phyloP scores from a whole-genome alignment of 2,797 vertebrate genomes.

The Rallus crepitans region DNA sequence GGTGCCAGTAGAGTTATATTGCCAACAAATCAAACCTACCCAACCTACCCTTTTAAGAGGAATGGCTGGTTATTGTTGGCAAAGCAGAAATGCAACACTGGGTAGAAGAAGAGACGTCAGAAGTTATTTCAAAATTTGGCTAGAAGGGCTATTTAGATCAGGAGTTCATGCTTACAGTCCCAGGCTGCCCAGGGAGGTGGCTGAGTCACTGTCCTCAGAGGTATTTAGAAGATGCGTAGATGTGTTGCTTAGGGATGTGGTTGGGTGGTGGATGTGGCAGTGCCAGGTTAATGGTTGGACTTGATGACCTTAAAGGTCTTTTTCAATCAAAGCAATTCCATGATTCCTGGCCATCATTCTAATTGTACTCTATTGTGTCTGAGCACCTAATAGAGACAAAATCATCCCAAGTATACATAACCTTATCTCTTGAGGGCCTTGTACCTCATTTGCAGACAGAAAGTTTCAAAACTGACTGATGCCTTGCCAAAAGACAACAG shows the following conservation, averaged over 20 bases:
- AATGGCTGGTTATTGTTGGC: neutral
- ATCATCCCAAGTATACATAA: neutral
- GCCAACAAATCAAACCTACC: neutral
- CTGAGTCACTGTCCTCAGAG: too few species aligned
- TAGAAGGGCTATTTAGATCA: neutral
- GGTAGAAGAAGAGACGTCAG: neutral
- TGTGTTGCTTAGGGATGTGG: too few species aligned
- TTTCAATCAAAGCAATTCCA: too few species aligned
- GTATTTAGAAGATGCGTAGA: too few species aligned
- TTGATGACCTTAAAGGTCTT: too few species aligned
- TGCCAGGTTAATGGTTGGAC: too few species aligned
- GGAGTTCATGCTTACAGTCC: neutral
- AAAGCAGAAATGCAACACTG: neutral
- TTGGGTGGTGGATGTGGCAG: too few species aligned
- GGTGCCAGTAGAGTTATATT: neutral
- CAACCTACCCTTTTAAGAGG: neutral
- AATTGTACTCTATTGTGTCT: neutral
- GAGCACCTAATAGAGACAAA: neutral
- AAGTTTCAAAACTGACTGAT: neutral
- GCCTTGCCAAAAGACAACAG: neutral
- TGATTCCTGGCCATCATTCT: neutral
- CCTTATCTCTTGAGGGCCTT: neutral
- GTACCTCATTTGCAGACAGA: neutral
- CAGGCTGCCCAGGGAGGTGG: too few species aligned
- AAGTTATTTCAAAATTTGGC: neutral